These are phyloP conservation scores for Myrmophylax atrothorax DNA, from an alignment of 2,113 vertebrate species.

Conservation along the genomic window DNA sequence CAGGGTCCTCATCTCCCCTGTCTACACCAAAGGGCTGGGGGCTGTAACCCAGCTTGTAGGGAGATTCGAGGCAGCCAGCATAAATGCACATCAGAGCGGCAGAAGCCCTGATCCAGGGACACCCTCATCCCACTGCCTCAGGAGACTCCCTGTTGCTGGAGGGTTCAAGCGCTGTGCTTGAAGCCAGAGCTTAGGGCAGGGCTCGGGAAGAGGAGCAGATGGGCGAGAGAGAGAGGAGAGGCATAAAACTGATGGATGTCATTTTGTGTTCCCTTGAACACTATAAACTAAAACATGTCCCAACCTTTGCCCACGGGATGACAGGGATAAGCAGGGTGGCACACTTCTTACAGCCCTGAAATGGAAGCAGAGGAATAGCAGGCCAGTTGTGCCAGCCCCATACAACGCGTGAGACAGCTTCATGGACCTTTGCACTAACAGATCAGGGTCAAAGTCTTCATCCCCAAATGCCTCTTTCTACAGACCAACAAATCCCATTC, in stretches of 20 bases:
- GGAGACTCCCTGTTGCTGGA: background rate
- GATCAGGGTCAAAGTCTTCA: background rate
- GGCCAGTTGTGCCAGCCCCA: background rate
- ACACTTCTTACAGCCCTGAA: background rate
- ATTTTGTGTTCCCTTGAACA: background rate
- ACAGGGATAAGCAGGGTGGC: background rate
- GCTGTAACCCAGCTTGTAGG: background rate
- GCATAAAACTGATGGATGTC: constrained; percentile 9
- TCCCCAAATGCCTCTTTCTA: background rate
- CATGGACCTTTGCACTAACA: background rate
- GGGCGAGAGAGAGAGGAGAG: background rate
- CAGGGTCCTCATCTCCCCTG: background rate
- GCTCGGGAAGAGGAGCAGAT: background rate
- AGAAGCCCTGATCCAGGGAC: background rate
- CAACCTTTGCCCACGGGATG: background rate
- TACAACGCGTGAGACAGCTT: fast-evolving
- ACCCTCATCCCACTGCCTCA: background rate
- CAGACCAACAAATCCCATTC: background rate
- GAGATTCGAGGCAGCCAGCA: background rate
- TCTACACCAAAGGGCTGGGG: background rate
- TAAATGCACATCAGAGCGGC: background rate
- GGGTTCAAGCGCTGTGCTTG: background rate
- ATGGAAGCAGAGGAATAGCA: background rate
- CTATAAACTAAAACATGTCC: background rate
- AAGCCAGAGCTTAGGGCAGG: background rate